Conservation (phyloP, 2,113 vertebrate genomes). For the Cheirogaleus medius region DNA sequence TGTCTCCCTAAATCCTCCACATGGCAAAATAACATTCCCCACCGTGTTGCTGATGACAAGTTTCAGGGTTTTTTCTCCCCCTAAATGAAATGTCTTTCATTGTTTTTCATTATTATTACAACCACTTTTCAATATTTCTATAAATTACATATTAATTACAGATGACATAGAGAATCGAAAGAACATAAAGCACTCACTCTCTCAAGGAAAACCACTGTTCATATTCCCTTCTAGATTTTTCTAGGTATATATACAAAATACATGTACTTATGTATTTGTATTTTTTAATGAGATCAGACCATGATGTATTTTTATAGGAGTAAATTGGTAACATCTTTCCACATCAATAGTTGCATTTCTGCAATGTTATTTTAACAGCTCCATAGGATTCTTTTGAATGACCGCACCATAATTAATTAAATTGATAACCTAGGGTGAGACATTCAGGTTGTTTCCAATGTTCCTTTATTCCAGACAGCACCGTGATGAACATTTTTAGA, state of each 20-base stretch:
- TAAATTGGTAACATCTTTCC: neutral
- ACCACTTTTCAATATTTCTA: neutral
- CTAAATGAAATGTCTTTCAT: neutral
- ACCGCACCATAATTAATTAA: neutral
- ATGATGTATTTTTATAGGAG: neutral
- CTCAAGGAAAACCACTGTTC: neutral
- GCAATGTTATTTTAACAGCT: neutral
- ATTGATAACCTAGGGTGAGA: neutral
- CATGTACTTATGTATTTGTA: neutral
- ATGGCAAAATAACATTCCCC: neutral
- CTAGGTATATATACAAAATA: neutral
- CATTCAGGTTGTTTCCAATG: neutral
- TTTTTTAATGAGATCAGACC: constrained; percentile 17
- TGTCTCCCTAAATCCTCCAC: neutral
- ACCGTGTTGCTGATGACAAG: neutral
- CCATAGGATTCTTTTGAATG: neutral
- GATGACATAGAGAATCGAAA: neutral
- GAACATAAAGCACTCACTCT: neutral
- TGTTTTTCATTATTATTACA: neutral
- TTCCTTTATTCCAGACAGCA: neutral
- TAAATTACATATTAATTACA: neutral
- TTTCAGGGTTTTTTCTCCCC: neutral
- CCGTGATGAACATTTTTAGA: neutral
- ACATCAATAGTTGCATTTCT: neutral
- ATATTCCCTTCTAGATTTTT: neutral